Base-by-base conservation (phyloP, 2,888 invertebrate species). In the Chymomyza procnemis region DNA sequence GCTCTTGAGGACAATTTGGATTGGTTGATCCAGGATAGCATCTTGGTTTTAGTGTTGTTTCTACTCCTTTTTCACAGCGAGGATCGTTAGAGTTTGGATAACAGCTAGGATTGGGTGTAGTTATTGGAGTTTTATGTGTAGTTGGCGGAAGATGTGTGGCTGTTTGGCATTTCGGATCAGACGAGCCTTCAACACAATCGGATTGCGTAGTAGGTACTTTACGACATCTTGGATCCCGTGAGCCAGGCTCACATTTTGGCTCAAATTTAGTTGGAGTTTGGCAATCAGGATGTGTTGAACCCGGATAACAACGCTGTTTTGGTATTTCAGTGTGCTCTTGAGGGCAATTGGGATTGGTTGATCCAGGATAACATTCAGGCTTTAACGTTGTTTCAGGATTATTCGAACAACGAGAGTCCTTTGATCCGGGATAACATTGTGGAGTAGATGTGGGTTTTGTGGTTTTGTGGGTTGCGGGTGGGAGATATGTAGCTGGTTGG, bases 171-270 rank as follows among this genome's bases (percentile, higher is more conserved):
- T 60, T 60, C 0, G 91, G 90, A 68, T 92, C 91, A 0, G 22
- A 79, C 1, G 89, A 88, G 0, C 92, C 92, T 0, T 92, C 91
- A 66, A 82, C 91, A 48, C 92, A 82, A 1, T n/a, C n/a, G n/a
- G 64, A 62, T 3, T 57, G 19, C 3, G 76, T 61, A 18, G 79
- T 62, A 22, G 70, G 55, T 4, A 61, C 55, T 18, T 47, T 30
- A 9, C 54, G 61, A 34, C 61, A 61, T n/a, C n/a, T n/a, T n/a
- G n/a, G n/a, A n/a, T n/a, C n/a, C n/a, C n/a, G n/a, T n/a, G n/a
- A n/a, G n/a, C n/a, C n/a, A n/a, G n/a, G n/a, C n/a, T n/a, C n/a
- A n/a, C n/a, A n/a, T n/a, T n/a, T n/a, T n/a, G n/a, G n/a, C 54
- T 55, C 58, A n/a, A n/a, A n/a, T 3, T 34, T 5, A 4, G 66